Conservation (phyloP, 2,888 invertebrate species). For the Disparrhopalites patrizii region DNA sequence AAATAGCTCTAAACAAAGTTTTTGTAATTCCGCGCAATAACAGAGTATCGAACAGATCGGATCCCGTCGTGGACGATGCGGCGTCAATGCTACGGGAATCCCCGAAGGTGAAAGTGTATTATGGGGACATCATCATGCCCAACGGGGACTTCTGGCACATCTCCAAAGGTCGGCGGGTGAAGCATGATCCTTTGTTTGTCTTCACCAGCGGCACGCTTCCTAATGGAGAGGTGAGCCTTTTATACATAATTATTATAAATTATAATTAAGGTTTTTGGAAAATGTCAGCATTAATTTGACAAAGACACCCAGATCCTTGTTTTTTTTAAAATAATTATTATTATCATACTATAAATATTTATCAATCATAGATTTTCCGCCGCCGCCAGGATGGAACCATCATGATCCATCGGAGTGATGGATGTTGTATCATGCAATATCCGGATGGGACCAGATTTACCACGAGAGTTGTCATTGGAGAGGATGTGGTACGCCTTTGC, state of each 20-base stretch:
- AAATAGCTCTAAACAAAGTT: too few relatives aligned
- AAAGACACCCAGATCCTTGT: not conserved
- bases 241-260: slow-evolving; percentile 1
- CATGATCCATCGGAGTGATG: slow-evolving; percentile 40
- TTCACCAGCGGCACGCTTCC: slow-evolving; percentile 39
- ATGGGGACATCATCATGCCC: slow-evolving; percentile 41
- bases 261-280: slow-evolving; percentile 1
- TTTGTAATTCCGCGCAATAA: too few relatives aligned
- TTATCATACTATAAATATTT: too few relatives aligned
- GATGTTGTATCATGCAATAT: slow-evolving; percentile 41
- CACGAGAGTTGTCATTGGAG: slow-evolving; percentile 36
- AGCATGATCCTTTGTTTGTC: slow-evolving; percentile 36
- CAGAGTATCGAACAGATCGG: too few relatives aligned
- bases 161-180: slow-evolving; percentile 30
- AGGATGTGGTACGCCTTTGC: slow-evolving; percentile 13
- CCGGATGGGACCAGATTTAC: slow-evolving; percentile 46
- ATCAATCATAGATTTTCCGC: slow-evolving; percentile 29
- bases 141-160: slow-evolving; percentile 40
- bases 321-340: not conserved
- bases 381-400: slow-evolving; percentile 44
- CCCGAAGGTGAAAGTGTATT: slow-evolving; percentile 32
- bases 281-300: not conserved
- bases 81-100: too few relatives aligned
- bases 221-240: slow-evolving; percentile 39
- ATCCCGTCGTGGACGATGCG: too few relatives aligned